These are phyloP conservation scores for Drosophila santomea DNA, from an alignment of 1,140 invertebrate genomes.

Conservation along the genomic window DNA sequence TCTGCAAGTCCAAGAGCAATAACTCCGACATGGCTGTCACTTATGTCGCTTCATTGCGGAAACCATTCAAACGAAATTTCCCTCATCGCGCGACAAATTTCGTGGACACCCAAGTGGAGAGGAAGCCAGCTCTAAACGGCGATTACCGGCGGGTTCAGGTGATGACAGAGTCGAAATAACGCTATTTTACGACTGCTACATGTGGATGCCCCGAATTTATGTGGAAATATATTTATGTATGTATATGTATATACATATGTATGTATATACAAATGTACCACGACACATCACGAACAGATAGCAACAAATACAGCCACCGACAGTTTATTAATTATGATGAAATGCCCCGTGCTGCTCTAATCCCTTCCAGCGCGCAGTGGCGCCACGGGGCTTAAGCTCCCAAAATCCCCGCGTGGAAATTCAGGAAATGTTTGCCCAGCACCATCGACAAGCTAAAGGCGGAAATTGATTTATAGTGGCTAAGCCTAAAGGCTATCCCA, in stretches of 20 bases:
- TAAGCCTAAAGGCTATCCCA: not conserved
- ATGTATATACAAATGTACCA: constrained; percentile 25
- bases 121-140: constrained; percentile 70
- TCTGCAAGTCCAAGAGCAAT: constrained; percentile 22
- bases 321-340: constrained; percentile 77
- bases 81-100: constrained; percentile 67
- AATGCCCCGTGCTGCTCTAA: constrained; percentile 43
- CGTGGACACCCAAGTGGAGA: constrained; percentile 69
- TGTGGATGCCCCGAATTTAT: constrained; percentile 58
- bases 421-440: constrained; percentile 36
- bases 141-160: constrained; percentile 45
- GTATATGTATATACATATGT: constrained; percentile 21
- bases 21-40: constrained; percentile 29
- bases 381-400: constrained; percentile 62
- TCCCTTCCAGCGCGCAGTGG: constrained; percentile 66
- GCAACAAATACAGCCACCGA: constrained; percentile 15
- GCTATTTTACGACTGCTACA: constrained; percentile 69
- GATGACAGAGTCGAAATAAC: constrained; percentile 67
- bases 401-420: constrained; percentile 20
- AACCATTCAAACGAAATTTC: constrained; percentile 70
- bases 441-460: constrained; percentile 21
- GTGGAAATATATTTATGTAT: constrained; percentile 56
- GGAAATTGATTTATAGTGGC: constrained; percentile 64
- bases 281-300: constrained; percentile 23
- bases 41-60: constrained; percentile 57